phyloP scores from a whole-genome alignment of 2,888 invertebrate genomes.

The Operophtera brumata region DNA sequence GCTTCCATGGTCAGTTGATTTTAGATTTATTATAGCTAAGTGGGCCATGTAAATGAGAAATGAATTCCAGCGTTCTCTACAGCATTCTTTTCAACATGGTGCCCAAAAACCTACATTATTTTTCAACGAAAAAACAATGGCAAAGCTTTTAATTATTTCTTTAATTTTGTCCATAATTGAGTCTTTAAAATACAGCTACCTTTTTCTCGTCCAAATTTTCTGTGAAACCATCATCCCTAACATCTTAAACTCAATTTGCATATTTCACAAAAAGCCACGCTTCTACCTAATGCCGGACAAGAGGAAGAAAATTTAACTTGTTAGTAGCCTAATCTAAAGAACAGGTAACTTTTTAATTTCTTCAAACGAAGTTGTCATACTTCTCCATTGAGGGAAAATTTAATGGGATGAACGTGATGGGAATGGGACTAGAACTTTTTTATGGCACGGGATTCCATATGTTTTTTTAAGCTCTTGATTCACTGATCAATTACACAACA shows the following conservation, averaged over 20 bases:
- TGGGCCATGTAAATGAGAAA: constrained; percentile 28
- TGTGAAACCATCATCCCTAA: constrained; percentile 48
- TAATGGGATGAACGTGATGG: constrained; percentile 60
- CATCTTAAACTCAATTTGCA: constrained; percentile 55
- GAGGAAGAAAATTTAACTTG: constrained; percentile 66
- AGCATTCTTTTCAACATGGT: constrained; percentile 5
- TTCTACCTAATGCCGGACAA: constrained; percentile 52
- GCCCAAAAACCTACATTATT: background rate
- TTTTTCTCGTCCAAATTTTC: constrained; percentile 38
- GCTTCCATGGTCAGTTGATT: constrained; percentile 48
- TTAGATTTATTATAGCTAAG: constrained; percentile 34
- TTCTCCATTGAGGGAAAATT: constrained; percentile 57
- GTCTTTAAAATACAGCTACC: constrained; percentile 19
- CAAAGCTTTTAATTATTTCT: background rate
- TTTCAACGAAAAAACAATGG: background rate
- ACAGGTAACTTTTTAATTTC: constrained; percentile 75
- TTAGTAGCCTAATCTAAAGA: constrained; percentile 64
- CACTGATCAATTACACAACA: no score
- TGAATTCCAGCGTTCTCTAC: constrained; percentile 22
- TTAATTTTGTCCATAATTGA: constrained; percentile 10
- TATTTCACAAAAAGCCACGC: constrained; percentile 51
- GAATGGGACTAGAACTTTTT: constrained; percentile 55
- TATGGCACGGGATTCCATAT: constrained; percentile 33
- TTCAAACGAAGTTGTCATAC: constrained; percentile 70
- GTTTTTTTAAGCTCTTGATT: background rate